These are phyloP conservation scores for Aquatica leii DNA, from an alignment of 2,888 invertebrate genomes.

Conservation along the genomic window DNA sequence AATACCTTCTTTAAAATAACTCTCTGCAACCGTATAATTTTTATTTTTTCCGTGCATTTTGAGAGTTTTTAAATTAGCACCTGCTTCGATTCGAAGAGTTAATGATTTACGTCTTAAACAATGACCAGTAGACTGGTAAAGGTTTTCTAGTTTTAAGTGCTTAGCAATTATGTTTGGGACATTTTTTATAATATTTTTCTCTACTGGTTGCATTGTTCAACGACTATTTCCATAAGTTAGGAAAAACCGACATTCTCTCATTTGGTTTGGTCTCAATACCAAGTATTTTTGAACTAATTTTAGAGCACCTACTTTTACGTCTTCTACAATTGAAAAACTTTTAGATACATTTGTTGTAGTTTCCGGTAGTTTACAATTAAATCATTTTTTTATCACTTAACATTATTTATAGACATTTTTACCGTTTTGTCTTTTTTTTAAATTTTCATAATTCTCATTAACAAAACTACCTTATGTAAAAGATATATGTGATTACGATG, in stretches of 20 bases:
- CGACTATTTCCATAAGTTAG: slow-evolving; percentile 17
- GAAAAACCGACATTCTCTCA: slow-evolving; percentile 17
- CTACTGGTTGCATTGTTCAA: slow-evolving; percentile 17
- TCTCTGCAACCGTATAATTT: slow-evolving; percentile 11
- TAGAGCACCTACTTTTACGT: slow-evolving; percentile 22
- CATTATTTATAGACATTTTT: slow-evolving; percentile 29
- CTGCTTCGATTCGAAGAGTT: slow-evolving; percentile 19
- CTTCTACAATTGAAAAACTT: slow-evolving; percentile 38
- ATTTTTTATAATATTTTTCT: slow-evolving; percentile 16
- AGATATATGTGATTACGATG: slow-evolving; percentile 37
- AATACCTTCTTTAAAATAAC: too few species aligned
- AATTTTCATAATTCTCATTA: slow-evolving; percentile 35
- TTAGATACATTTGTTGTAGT: slow-evolving; percentile 25
- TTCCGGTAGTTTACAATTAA: slow-evolving; percentile 34
- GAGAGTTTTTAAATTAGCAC: slow-evolving; percentile 20
- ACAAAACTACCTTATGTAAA: slow-evolving; percentile 28
- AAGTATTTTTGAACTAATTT: too few species aligned
- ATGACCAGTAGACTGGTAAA: slow-evolving; percentile 26
- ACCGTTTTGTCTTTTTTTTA: slow-evolving; percentile 16
- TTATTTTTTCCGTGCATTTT: slow-evolving; percentile 16
- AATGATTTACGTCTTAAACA: slow-evolving; percentile 21
- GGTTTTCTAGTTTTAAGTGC: slow-evolving; percentile 19
- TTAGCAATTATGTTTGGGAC: slow-evolving; percentile 22
- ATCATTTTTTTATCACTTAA: too few species aligned
- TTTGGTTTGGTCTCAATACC: not conserved